Percentiles rank a stretch among this genome's conserved stretches.
These are phyloP conservation scores for Rhinichthys osculus DNA, from an alignment of 2,797 vertebrate species.

Conservation along the genomic window DNA sequence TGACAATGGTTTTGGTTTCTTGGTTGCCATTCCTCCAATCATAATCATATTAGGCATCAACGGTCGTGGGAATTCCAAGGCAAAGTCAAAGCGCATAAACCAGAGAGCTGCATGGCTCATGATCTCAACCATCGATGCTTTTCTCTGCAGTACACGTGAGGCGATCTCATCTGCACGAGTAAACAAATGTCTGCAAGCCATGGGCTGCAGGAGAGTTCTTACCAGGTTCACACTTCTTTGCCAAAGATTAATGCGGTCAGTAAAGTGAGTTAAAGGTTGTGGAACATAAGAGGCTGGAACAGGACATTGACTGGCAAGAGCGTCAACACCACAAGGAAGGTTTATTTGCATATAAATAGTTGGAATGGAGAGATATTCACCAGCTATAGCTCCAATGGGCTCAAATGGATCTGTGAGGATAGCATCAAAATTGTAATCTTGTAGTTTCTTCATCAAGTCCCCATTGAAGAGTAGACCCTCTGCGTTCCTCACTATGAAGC, in stretches of 20 bases:
- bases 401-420: conserved; percentile 70
- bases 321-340: conserved; percentile 62
- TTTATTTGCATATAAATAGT: conserved; percentile 64
- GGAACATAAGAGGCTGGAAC: conserved; percentile 70
- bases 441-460: conserved; percentile 57
- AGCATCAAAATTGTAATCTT: conserved; percentile 61
- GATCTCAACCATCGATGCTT: conserved; percentile 58
- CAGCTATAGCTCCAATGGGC: conserved; percentile 67
- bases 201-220: conserved; percentile 54
- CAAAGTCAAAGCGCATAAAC: conserved; percentile 74
- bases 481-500: neutral
- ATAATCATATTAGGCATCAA: conserved; percentile 75
- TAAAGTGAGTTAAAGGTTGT: conserved; percentile 62
- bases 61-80: conserved; percentile 72
- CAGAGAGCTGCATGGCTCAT: conserved; percentile 70
- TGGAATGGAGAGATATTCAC: conserved; percentile 70
- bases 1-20: conserved; percentile 54
- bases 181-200: conserved; percentile 66
- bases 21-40: conserved; percentile 73
- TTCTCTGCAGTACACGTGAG: conserved; percentile 65
- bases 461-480: conserved; percentile 61
- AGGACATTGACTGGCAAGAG: conserved; percentile 62
- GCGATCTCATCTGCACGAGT: conserved; percentile 59
- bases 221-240: conserved; percentile 66
- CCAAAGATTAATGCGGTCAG: conserved; percentile 64